Evolutionary conservation across 2,888 invertebrate genomes (phyloP), one percentile per base, ranked within the genome.

Genomic region (Lepidonotus clava): DNA sequence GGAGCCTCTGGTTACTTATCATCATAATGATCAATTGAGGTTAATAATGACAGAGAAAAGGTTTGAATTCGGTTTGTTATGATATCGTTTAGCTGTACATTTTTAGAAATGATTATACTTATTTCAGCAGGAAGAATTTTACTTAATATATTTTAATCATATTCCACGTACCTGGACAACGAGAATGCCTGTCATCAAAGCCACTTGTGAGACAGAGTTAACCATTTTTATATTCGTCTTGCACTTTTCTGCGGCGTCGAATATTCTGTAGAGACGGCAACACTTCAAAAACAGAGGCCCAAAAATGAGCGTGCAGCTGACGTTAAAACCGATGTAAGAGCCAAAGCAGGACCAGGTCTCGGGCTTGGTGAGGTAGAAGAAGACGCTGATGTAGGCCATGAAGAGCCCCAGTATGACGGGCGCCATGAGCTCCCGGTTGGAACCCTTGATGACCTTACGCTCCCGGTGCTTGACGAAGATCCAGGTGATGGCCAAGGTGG

Each of bases 291-390:
- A 56, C 36, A 86, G 28, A 1, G 86, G 86, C 5, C 51, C 86
- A 53, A 77, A 86, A 6, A 86, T 76, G 8, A 86, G 14, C 5
- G 86, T 77, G 34, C 56, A 76, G 34, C 86, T 86, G 36, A 86
- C 1, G 41, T 86, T 38, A 38, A 86, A 86, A 5, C 86, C 86
- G 24, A 32, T 18, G 32, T 40, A 86, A n/a, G 24, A 28, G 6
- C 32, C 34, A 28, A 53, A 77, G 40, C 86, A 86, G 24, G 46
- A 8, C 36, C 34, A 36, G 38, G 21, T 21, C 21, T 8, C 21
- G 11, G 86, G 86, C 32, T 77, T 86, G 18, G n/a, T 56, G 21
- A 86, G 14, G 86, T 28, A 86, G 38, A 51, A 34, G 28, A 77
- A 77, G n/a, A 77, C 56, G 32, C 76, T 28, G 38, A 76, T 32